These are phyloP conservation scores for Sylvilagus floridanus DNA, from an alignment of 2,797 vertebrate species.

Conservation along the genomic window DNA sequence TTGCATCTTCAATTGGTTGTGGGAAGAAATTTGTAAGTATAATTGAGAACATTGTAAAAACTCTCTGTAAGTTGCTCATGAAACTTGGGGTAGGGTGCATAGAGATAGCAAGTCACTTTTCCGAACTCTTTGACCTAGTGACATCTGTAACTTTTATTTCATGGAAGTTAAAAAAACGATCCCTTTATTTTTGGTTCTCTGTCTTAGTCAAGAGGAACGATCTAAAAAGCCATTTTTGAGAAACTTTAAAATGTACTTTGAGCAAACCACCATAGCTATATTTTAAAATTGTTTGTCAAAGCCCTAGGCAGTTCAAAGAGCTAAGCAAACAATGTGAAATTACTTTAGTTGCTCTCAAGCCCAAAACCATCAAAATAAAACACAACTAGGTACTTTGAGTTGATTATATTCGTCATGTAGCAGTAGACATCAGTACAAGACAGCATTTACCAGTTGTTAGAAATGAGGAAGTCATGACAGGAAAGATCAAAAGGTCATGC, in stretches of 20 bases:
- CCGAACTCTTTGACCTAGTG: not conserved
- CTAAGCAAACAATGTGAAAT: constrained; percentile 66
- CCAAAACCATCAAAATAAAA: constrained; percentile 58
- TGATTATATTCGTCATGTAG: not conserved
- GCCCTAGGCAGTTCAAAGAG: constrained; percentile 57
- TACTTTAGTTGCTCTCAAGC: constrained; percentile 63
- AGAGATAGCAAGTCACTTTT: not conserved
- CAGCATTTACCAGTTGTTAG: not conserved
- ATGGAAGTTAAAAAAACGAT: constrained; percentile 13
- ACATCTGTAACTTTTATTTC: constrained; percentile 39
- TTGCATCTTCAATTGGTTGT: constrained; percentile 68
- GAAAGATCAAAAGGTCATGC: no score
- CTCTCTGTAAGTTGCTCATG: not conserved
- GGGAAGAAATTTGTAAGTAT: constrained; percentile 61
- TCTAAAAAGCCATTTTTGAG: constrained; percentile 63
- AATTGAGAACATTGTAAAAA: not conserved
- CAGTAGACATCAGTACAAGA: not conserved
- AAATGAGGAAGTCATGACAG: not conserved
- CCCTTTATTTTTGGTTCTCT: not conserved
- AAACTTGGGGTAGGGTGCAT: not conserved
- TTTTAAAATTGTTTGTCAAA: constrained; percentile 77
- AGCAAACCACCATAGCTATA: constrained; percentile 60
- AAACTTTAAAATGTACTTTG: constrained; percentile 65
- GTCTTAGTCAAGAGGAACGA: constrained; percentile 36
- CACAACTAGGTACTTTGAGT: constrained; percentile 36